Base-by-base conservation (phyloP, 2,888 invertebrate genomes). In the Chrysotoxum bicinctum region DNA sequence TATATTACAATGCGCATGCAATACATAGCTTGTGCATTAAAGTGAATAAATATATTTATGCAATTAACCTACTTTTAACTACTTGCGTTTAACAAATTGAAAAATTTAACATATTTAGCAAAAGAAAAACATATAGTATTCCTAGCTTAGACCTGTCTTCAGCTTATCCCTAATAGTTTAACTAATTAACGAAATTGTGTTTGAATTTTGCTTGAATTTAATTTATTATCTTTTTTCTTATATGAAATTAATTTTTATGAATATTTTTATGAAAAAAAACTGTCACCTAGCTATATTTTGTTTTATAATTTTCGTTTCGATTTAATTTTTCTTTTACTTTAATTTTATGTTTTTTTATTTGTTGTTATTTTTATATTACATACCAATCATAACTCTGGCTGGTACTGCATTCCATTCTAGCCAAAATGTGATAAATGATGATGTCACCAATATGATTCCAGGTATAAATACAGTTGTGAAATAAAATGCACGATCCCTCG, bases 351-450 rank as follows among this genome's bases (percentile, higher is more conserved):
- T 21, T 30, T 30, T 3, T 35, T 37, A 14, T 45, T 16, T 58
- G 5, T 23, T 40, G 21, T 48, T n/a, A 1, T 45, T 70, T 48
- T 70, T 35, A 8, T 48, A 12, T 89, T 90, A 94, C 95, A 94
- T 94, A 97, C 97, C 97, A 94, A 98, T 97, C 97, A 98, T 98
- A 91, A 98, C 98, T 93, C 98, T 95, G 92, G 98, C 98, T 92
- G 98, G 98, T 91, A 98, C 98, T 90, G 98, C 98, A 93, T 98
- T 98, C 97, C 98, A 98, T 94, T 98, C 98, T 93, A 98, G 94
- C 98, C 98, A 98, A 94, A 98, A 98, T 91, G 98, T 98, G 93
- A 98, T 98, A 94, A 98, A 98, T 91, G 98, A 98, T 93, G 97
- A 97, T 89, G 98, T 98, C 92, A 98, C 98, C 94, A 98, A 95